A percentile compares a stretch with the other conserved stretches of the same genome.
phyloP scores from a whole-genome alignment of 1,140 invertebrate genomes.

The Hydropsyche tenuis region DNA sequence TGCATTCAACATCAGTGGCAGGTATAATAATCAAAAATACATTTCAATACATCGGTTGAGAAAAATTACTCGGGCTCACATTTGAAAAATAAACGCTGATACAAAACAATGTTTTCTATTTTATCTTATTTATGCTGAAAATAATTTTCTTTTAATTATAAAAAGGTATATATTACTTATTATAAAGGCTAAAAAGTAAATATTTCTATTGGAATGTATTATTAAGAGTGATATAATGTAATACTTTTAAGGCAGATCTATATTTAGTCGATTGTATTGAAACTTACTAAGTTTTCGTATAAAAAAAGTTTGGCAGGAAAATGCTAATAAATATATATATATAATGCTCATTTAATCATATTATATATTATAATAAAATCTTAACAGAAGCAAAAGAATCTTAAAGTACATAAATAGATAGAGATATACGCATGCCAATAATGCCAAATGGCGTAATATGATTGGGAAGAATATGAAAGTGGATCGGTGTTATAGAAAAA shows the following conservation, averaged over 20 bases:
- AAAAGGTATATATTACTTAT: constrained; percentile 4
- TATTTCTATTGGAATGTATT: constrained; percentile 21
- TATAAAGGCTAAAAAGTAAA: neutral
- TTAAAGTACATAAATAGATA: constrained; percentile 49
- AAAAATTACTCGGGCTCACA: too few relatives aligned
- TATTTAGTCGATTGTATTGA: constrained; percentile 3
- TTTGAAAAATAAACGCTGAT: too few relatives aligned
- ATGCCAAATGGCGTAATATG: constrained; percentile 49
- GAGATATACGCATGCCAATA: constrained; percentile 50
- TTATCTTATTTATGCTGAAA: neutral
- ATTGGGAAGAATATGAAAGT: constrained; percentile 32
- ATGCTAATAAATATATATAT: constrained; percentile 6
- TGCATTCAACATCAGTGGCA: constrained; percentile 44
- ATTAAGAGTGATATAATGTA: constrained; percentile 10
- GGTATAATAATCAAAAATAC: constrained; percentile 53
- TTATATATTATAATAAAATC: constrained; percentile 48
- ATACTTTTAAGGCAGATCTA: constrained; percentile 21
- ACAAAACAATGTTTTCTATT: too few relatives aligned
- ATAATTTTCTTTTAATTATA: neutral
- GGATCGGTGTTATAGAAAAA: constrained; percentile 3
- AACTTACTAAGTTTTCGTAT: neutral
- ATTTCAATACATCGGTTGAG: constrained; percentile 54
- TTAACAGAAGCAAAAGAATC: constrained; percentile 49
- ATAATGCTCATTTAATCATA: constrained; percentile 18
- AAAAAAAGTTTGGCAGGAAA: neutral